Percentiles rank a stretch among this genome's conserved stretches.
phyloP scores from a whole-genome alignment of 2,888 invertebrate species.

The Papilio demoleus region DNA sequence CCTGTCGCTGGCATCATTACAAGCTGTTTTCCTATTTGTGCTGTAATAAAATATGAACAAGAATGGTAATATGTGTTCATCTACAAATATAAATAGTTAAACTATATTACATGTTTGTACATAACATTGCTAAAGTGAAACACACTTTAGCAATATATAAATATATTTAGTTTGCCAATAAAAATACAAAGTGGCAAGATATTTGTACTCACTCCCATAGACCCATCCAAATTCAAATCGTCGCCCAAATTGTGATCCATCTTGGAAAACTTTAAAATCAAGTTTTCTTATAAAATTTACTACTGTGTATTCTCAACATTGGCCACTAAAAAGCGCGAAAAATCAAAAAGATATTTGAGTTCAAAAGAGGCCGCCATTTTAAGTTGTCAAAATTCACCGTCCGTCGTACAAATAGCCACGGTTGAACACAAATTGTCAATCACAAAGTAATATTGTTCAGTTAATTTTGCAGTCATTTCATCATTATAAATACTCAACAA shows the following conservation, averaged over 20 bases:
- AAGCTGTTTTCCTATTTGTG: constrained; percentile 74
- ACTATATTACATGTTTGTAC: too few species aligned
- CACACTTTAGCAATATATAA: background rate
- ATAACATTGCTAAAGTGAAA: background rate
- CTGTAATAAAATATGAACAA: too few species aligned
- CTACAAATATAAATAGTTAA: too few species aligned
- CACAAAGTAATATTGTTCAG: constrained; percentile 46
- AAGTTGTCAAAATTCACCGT: constrained; percentile 72
- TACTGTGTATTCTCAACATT: constrained; percentile 31
- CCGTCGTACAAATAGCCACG: constrained; percentile 72
- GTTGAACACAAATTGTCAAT: constrained; percentile 77
- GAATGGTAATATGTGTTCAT: too few species aligned
- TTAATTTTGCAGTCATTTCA: constrained; percentile 5
- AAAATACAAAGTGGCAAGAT: constrained; percentile 33
- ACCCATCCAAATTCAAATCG: constrained; percentile 69
- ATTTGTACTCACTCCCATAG: constrained; percentile 69
- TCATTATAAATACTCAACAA: constrained; percentile 36
- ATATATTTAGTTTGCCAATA: constrained; percentile 1
- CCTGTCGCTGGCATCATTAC: constrained; percentile 67
- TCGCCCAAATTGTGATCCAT: constrained; percentile 79
- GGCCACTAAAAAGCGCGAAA: constrained; percentile 46
- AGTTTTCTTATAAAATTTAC: constrained; percentile 38
- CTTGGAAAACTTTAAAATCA: constrained; percentile 43
- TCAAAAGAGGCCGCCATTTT: constrained; percentile 84
- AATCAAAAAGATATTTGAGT: constrained; percentile 62